Percentiles rank a stretch among this genome's conserved stretches.
Conservation (phyloP, 2,113 vertebrate genomes). For the Pristiophorus japonicus region DNA sequence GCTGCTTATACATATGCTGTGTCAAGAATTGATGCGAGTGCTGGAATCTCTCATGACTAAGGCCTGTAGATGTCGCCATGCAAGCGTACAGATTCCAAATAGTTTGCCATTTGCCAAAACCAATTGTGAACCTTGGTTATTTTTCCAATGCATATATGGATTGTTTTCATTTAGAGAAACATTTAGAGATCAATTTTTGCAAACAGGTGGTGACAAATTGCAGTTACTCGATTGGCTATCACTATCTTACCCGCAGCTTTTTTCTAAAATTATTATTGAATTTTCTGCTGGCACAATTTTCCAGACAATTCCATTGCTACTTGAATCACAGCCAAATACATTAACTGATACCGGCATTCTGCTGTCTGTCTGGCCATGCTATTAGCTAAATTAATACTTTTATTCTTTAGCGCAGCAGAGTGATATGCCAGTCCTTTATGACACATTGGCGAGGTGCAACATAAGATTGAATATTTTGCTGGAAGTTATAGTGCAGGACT, state of each 20-base stretch:
- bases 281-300: conserved; percentile 8
- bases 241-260: too few relatives aligned
- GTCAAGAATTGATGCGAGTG: background rate
- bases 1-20: background rate
- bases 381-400: conserved; percentile 18
- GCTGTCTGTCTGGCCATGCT: background rate
- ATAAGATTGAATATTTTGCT: background rate
- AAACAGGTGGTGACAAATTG: background rate
- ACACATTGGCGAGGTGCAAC: background rate
- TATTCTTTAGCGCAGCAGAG: background rate
- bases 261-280: background rate
- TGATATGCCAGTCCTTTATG: background rate
- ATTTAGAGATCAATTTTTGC: background rate
- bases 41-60: background rate
- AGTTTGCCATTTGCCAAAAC: background rate
- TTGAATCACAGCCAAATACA: conserved; percentile 11
- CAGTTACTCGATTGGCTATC: background rate
- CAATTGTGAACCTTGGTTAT: conserved; percentile 5
- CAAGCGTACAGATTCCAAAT: background rate
- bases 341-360: background rate
- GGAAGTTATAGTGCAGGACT: background rate
- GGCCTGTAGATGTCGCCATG: background rate
- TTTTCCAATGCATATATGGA: background rate
- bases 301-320: background rate
- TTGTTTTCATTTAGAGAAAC: background rate